Evolutionary conservation across 2,113 vertebrate genomes (phyloP).

Genomic region (Thryonomys swinderianus): DNA sequence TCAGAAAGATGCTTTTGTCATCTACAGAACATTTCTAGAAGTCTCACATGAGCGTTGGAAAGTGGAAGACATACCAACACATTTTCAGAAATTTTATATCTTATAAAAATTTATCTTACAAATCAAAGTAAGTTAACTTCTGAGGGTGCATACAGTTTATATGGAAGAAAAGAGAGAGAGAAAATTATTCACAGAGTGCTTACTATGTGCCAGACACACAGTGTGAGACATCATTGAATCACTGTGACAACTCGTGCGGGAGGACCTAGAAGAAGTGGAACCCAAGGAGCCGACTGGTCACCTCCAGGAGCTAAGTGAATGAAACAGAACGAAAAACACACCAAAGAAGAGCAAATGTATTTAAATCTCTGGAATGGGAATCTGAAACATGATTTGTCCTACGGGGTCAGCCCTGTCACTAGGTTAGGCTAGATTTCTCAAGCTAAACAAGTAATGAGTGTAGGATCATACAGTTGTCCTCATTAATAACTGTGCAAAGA

Average conservation of each 20-base stretch:
- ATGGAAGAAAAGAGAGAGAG: background rate
- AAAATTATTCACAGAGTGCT: background rate
- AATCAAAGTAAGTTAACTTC: background rate
- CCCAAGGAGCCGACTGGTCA: background rate
- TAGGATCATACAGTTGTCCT: background rate
- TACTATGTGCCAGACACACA: background rate
- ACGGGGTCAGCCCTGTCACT: background rate
- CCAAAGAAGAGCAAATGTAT: background rate
- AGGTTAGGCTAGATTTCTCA: background rate
- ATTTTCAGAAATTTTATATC: conserved; percentile 17
- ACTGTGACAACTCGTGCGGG: background rate
- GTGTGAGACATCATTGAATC: background rate
- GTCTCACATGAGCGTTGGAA: background rate
- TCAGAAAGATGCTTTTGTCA: background rate
- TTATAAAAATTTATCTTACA: background rate
- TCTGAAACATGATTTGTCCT: background rate
- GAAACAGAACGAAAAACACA: background rate
- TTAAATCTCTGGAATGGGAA: background rate
- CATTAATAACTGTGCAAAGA: background rate
- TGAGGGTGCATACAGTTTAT: background rate
- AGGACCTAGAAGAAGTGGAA: background rate
- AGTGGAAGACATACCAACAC: background rate
- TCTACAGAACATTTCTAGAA: background rate
- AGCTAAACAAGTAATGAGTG: background rate
- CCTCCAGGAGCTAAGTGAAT: background rate